Evolutionary conservation across 2,888 invertebrate genomes (phyloP).

Genomic region (Dicycla oo): DNA sequence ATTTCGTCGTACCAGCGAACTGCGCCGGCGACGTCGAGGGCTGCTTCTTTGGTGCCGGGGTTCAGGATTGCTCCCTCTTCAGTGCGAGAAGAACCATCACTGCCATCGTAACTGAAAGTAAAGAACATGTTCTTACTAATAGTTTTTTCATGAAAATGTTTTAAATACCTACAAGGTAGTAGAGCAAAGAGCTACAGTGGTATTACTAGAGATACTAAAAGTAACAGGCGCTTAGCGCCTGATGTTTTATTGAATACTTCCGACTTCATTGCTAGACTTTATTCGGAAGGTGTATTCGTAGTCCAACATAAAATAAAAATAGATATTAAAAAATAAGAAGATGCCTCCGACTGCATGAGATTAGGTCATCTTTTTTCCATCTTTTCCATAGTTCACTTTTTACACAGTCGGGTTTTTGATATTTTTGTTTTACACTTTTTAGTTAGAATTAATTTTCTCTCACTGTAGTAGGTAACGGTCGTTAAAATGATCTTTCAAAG

Average conservation of each 20-base stretch:
- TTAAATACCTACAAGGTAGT: neutral
- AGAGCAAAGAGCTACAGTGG: neutral
- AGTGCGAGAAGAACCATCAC: slow-evolving; percentile 89
- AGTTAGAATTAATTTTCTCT: too few relatives aligned
- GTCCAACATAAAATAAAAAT: neutral
- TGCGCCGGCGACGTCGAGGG: slow-evolving; percentile 83
- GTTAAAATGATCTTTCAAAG: too few relatives aligned
- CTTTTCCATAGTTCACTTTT: too few relatives aligned
- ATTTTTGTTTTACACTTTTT: too few relatives aligned
- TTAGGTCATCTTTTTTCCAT: too few relatives aligned
- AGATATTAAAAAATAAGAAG: too few relatives aligned
- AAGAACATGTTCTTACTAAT: neutral
- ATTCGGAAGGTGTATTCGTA: neutral
- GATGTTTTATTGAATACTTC: neutral
- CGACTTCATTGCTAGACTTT: neutral
- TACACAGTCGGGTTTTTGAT: too few relatives aligned
- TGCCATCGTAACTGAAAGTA: slow-evolving; percentile 85
- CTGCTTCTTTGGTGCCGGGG: slow-evolving; percentile 81
- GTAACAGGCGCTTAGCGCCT: slow-evolving; percentile 32
- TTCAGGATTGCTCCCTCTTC: slow-evolving; percentile 84
- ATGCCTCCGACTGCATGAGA: too few relatives aligned
- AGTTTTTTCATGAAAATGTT: too few relatives aligned
- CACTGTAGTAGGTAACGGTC: too few relatives aligned
- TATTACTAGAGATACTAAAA: neutral
- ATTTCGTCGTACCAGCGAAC: slow-evolving; percentile 87